Conservation (phyloP, 92 coral and sea anemone species). For the Porites rus region DNA sequence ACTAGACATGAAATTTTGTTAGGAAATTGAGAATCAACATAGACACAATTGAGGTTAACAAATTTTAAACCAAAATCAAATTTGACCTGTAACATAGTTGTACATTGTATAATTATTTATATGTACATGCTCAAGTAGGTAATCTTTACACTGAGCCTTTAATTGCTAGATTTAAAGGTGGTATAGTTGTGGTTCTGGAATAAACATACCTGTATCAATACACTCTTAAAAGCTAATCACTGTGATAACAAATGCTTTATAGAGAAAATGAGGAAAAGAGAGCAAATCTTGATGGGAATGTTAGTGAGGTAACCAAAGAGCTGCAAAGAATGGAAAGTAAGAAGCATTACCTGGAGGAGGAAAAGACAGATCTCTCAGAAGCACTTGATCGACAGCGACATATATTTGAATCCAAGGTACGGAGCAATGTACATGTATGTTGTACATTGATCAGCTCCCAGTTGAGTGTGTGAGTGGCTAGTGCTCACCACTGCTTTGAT, state of each 20-base stretch:
- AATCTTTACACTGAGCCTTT: too few relatives aligned
- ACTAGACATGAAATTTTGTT: not conserved
- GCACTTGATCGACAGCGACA: conserved; percentile 96
- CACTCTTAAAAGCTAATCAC: not conserved
- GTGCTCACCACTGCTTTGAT: too few relatives aligned
- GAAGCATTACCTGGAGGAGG: conserved; percentile 82
- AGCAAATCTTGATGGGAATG: conserved; percentile 78
- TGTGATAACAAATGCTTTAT: not conserved
- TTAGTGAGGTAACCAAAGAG: conserved; percentile 90
- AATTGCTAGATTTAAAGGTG: too few relatives aligned
- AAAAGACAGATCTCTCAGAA: conserved; percentile 90
- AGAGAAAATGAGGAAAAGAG: conserved; percentile 95
- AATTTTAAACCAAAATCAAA: too few relatives aligned
- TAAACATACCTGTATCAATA: not conserved
- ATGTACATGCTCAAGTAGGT: too few relatives aligned
- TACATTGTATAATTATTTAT: too few relatives aligned
- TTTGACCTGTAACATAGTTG: too few relatives aligned
- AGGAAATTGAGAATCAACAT: too few relatives aligned
- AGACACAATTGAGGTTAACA: too few relatives aligned
- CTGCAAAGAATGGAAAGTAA: conserved; percentile 88
- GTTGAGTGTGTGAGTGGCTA: too few relatives aligned
- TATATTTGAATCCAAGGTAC: conserved; percentile 91
- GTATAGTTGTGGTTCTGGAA: too few relatives aligned
- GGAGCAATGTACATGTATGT: not conserved
- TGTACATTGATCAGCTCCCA: not conserved